Base-by-base conservation (phyloP, 2,888 invertebrate genomes). In the Hybos culiciformis region DNA sequence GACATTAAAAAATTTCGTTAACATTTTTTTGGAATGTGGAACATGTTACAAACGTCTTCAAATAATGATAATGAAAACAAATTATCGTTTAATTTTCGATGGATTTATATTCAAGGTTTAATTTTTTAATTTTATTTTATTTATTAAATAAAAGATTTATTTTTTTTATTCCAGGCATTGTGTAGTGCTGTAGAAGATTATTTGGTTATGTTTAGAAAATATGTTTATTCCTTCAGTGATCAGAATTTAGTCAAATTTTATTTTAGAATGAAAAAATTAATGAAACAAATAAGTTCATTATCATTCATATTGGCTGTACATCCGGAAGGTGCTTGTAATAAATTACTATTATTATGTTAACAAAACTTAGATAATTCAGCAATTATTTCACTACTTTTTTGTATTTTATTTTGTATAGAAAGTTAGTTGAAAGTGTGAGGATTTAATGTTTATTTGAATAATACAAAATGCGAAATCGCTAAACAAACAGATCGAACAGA, bases 101-200 rank as follows among this genome's bases (percentile, higher is more conserved):
- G 61, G 61, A 11, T 60, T 60, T 47, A 56, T 61, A 39, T 60
- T 58, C 47, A 57, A 58, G 48, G 60, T 59, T 45, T 43, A 23
- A 29, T 3, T 4, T 5, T 6, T 41, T 18, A 15, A 15, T 29
- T 34, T 19, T 37, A 29, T 3, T 41, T 29, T 23, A 20, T 14
- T 19, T 34, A 17, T 11, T 15, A 2, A 3, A 23, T 19, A 23
- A 17, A 37, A 19, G 8, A 11, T 9, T 21, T 18, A 21, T 14
- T 11, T 2, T 34, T 17, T 36, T 9, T 15, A 6, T 51, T 50
- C 1, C 41, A 80, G 80, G 75, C 78, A 5, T 66, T 78, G 36
- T 74, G 78, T 50, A 72, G 75, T 50, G 73, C 74, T 15, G 66
- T 80, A 17, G 67, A 71, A 43, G 67, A 69, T 14, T 80, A 77